Percentiles rank a stretch among this genome's conserved stretches.
phyloP scores from a whole-genome alignment of 2,888 invertebrate genomes.

The Gastrophysa polygoni region DNA sequence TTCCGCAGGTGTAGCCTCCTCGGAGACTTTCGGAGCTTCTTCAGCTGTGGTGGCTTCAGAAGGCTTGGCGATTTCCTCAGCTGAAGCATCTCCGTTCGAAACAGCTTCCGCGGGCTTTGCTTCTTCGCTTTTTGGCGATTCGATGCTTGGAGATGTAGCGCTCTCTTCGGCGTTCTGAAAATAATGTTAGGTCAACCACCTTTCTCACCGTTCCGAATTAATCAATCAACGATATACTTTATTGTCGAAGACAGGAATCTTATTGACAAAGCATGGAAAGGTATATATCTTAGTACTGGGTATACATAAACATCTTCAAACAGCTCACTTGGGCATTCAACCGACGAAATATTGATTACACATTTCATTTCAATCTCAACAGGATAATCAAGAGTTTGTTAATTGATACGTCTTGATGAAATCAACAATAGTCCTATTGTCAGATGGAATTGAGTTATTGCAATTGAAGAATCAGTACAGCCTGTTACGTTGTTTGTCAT shows the following conservation, averaged over 20 bases:
- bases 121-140: constrained; percentile 48
- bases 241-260: no score
- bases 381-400: no score
- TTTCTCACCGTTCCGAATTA: no score
- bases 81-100: constrained; percentile 42
- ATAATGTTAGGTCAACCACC: constrained; percentile 6
- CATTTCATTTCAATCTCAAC: no score
- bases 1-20: constrained; percentile 26
- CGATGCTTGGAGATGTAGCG: constrained; percentile 48
- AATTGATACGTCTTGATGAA: no score
- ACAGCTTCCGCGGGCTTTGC: constrained; percentile 31
- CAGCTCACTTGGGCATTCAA: no score
- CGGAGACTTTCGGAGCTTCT: constrained; percentile 22
- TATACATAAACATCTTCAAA: no score
- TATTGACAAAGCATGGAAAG: no score
- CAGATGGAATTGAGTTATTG: background rate
- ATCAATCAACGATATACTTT: no score
- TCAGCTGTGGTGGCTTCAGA: constrained; percentile 19
- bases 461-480: background rate
- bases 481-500: no score
- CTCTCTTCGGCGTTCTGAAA: constrained; percentile 53
- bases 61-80: constrained; percentile 23
- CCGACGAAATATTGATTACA: no score
- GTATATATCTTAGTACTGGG: no score
- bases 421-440: background rate